Base-by-base conservation (phyloP, 2,888 invertebrate genomes). In the Anaspis maculata region DNA sequence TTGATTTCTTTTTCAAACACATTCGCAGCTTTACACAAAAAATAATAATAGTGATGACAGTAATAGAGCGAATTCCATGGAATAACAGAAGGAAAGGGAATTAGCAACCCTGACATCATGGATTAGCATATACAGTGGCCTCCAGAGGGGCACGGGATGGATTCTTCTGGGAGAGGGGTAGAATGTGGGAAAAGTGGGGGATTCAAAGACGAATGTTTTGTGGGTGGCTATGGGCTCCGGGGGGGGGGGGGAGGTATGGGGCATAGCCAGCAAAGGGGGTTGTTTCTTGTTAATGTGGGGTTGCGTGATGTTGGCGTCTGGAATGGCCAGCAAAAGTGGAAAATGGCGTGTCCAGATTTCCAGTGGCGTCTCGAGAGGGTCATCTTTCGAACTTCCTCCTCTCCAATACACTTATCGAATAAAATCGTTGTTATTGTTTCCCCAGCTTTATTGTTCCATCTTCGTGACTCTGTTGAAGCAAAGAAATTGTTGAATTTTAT, bases 331-430 rank as follows among this genome's bases (percentile, higher is more conserved):
- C 52, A 56, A n/a, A n/a, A 63, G 57, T 61, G 57, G 59, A 59
- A 54, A 59, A 62, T 64, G 51, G 63, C 63, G 63, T 64, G 63
- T 56, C 48, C 48, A 52, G 50, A 55, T 50, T 42, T 15, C 32
- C 64, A 62, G 54, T 42, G 55, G 56, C 61, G 62, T 19, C 19
- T 19, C 19, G 19, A 19, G 19, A 19, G 19, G 9, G 19, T 19
- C 19, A 9, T 5, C 19, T 9, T 9, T 19, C 9, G 19, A 19
- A 9, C 5, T 5, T 5, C 19, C 5, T 6, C 19, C 9, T 19
- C 9, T 19, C 19, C 19, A 9, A n/a, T n/a, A n/a, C n/a, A n/a
- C n/a, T n/a, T n/a, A n/a, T n/a, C n/a, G n/a, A n/a, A n/a, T n/a
- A n/a, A n/a, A n/a, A n/a, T n/a, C n/a, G n/a, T n/a, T n/a, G n/a